Evolutionary conservation across 1,140 invertebrate genomes (phyloP).

Genomic region (Pentalonia nigronervosa): DNA sequence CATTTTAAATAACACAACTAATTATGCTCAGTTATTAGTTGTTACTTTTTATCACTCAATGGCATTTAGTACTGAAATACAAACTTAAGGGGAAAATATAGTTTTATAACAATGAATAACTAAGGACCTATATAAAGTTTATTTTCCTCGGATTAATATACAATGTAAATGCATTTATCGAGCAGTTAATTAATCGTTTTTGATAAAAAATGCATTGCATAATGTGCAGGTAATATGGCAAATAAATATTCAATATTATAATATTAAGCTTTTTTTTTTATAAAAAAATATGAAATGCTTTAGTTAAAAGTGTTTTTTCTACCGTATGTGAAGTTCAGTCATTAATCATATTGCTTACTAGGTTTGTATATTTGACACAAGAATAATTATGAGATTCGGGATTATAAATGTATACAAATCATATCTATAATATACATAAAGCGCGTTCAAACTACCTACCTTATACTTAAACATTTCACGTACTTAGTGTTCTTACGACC

Average conservation of each 20-base stretch:
- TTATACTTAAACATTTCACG: constrained; percentile 35
- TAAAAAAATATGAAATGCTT: not conserved
- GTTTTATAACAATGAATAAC: not conserved
- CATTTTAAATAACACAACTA: not conserved
- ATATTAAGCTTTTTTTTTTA: too few species aligned
- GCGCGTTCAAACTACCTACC: not conserved
- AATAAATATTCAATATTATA: too few species aligned
- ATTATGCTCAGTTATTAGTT: not conserved
- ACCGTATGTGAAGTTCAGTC: too few species aligned
- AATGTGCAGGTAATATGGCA: too few species aligned
- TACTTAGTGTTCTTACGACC: not conserved
- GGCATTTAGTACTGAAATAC: not conserved
- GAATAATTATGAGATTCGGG: not conserved
- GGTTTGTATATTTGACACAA: not conserved
- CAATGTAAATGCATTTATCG: too few species aligned
- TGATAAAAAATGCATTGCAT: too few species aligned
- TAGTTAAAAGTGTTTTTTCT: not conserved
- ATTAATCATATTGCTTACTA: not conserved
- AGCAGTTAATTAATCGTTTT: too few species aligned
- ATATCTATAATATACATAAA: too few species aligned
- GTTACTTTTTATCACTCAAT: not conserved
- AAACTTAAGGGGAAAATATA: not conserved
- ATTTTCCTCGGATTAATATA: too few species aligned
- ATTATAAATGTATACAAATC: not conserved
- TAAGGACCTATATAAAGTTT: too few species aligned